Evolutionary conservation across 2,113 vertebrate species (phyloP).

Genomic region (Ctenodactylus gundi): DNA sequence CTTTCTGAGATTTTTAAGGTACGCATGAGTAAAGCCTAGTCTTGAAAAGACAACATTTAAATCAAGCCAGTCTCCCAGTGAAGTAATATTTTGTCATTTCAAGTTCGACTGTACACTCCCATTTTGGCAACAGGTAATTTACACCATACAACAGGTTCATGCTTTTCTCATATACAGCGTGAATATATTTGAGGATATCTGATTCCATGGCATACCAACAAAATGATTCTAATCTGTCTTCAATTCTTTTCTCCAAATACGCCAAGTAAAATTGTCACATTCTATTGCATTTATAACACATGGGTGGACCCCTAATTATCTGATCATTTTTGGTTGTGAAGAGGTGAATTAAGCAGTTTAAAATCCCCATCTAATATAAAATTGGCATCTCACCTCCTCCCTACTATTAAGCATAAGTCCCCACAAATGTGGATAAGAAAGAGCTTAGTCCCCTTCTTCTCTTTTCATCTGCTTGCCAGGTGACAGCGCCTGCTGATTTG

Average conservation of each 20-base stretch:
- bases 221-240: not conserved
- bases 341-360: not conserved
- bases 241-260: not conserved
- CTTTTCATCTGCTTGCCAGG: not conserved
- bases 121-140: not conserved
- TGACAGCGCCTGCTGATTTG: not conserved
- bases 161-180: not conserved
- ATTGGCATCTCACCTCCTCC: not conserved
- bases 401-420: not conserved
- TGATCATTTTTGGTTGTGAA: not conserved
- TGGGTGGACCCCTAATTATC: rapidly evolving
- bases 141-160: not conserved
- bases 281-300: not conserved
- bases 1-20: not conserved
- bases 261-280: not conserved
- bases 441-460: not conserved
- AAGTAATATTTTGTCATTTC: no score
- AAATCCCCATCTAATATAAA: not conserved
- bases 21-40: not conserved
- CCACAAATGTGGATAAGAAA: rapidly evolving
- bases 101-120: not conserved
- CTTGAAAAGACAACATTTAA: not conserved
- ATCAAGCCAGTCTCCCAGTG: not conserved
- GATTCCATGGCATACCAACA: not conserved
- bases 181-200: not conserved